Evolutionary conservation across 2,888 invertebrate genomes (phyloP), one percentile per base, ranked within the genome.

Genomic region (Athripsodes cinereus): DNA sequence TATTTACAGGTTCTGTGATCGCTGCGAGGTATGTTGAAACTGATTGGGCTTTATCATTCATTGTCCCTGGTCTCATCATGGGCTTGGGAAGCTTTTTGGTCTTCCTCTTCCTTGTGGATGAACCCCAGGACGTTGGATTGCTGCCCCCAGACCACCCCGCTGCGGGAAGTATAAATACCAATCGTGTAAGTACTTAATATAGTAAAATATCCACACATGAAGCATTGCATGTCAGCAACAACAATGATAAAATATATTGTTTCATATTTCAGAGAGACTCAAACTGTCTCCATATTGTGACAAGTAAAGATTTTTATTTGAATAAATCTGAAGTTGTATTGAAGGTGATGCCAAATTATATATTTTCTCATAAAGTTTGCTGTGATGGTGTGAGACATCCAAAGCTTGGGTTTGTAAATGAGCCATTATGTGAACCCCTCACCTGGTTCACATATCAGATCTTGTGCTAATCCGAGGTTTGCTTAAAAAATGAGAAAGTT

Each of bases 11-110:
- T 16, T 86, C 91, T 0, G 69, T 96, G n/a, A 88, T 97, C 66
- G 95, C 97, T 1, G 90, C 91, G 0, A 73, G 82, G 52, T 96
- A 86, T 73, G 93, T 96, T 11, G 91, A 92, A 69, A 75, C 71
- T 0, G 87, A 93, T 71, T 97, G 97, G 97, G 86, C 92, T 0
- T 73, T 91, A 53, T 95, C 95, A 26, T 97, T 97, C 73, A 87
- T 95, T 51, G 86, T 94, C 65, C 97, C 97, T 5, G 96, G 92
- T 18, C 73, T 88, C 51, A 86, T 92, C 65, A 94, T 96, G 74
- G 86, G 82, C 1, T 66, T 73, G 0, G 76, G 81, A 20, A 93
- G 88, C 1, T 81, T 88, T 61, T 58, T 92, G 0, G 80, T 93
- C 52, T 95, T 93, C 72, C 74, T 96, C 59, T 89, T 95, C 68